phyloP scores from a whole-genome alignment of 1,140 invertebrate species.

The Bombus huntii region DNA sequence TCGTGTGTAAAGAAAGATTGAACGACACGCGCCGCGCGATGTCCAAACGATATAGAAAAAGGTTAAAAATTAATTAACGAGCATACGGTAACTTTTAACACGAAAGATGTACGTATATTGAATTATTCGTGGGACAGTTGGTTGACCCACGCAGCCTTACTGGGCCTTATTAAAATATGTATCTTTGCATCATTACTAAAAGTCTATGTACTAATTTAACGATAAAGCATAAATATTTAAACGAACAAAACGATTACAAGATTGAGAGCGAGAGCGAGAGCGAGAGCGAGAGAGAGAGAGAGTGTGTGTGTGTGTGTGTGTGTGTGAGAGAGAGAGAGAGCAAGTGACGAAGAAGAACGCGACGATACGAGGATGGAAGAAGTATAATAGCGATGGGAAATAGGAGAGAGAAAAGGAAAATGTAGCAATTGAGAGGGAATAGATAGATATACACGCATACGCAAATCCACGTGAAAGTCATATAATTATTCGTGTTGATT shows the following conservation, averaged over 20 bases:
- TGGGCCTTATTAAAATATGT: constrained; percentile 83
- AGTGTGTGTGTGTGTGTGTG: background rate
- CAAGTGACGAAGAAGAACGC: background rate
- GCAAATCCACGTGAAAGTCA: background rate
- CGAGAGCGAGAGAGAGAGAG: constrained; percentile 8
- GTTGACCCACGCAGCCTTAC: constrained; percentile 82
- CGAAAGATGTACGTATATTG: constrained; percentile 70
- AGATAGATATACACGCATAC: background rate
- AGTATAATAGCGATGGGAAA: background rate
- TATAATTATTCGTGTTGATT: background rate
- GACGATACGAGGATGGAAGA: background rate
- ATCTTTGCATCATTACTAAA: constrained; percentile 81
- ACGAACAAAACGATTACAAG: constrained; percentile 64
- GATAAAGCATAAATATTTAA: constrained; percentile 69
- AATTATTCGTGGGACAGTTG: constrained; percentile 79
- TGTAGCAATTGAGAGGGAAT: background rate
- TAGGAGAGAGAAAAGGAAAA: no score
- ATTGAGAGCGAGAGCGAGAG: constrained; percentile 28
- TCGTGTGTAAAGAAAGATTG: background rate
- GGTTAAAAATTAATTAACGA: background rate
- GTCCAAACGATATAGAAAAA: background rate
- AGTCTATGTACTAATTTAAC: constrained; percentile 73
- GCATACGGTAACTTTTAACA: constrained; percentile 45
- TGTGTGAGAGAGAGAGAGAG: constrained; percentile 11
- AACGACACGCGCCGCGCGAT: background rate